Evolutionary conservation across 2,797 vertebrate species (phyloP), one percentile per base, ranked within the genome.

Genomic region (Gymnoscopelus microlampas): DNA sequence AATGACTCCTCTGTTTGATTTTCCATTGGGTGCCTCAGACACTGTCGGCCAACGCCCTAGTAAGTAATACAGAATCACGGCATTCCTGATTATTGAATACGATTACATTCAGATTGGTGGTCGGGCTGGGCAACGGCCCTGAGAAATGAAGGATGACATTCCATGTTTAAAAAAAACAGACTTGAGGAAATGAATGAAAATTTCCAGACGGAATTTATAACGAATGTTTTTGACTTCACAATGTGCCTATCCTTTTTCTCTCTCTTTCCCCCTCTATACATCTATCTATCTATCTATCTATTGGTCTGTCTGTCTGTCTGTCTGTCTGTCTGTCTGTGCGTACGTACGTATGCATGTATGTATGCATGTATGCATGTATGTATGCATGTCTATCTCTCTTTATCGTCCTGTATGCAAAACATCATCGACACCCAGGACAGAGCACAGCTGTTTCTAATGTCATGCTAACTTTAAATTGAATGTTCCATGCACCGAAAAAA

Each of bases 391-490:
- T 32, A 48, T 35, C 47, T 12, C 5, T 63, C 15, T 19, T 11
- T 15, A 3, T 29, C 58, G 9, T 35, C 24, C 23, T 24, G n/a
- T 53, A 13, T 49, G 23, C 24, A 54, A 39, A 71, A 12, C 24
- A 4, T 3, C 39, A 51, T 70, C 48, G 12, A 51, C 39, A 35
- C 23, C 5, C 47, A 50, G 59, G 15, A 71, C 26, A 29, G 50
- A 29, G 24, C 4, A 9, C 76, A 81, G 82, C 85, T 84, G 74
- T 67, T 60, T 32, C 9, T 23, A 62, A 71, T 56, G 63, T 83
- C 75, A 77, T 1, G 8, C 58, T 23, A 23, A 14, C 12, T 15
- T 12, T 29, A 53, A 8, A 70, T 55, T 70, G 63, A 65, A 74
- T 61, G 65, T 74, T 68, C 64, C 53, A 47, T 60, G 77, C 26